Conservation (phyloP, 2,113 vertebrate species). For the Xenopus tropicalis region DNA sequence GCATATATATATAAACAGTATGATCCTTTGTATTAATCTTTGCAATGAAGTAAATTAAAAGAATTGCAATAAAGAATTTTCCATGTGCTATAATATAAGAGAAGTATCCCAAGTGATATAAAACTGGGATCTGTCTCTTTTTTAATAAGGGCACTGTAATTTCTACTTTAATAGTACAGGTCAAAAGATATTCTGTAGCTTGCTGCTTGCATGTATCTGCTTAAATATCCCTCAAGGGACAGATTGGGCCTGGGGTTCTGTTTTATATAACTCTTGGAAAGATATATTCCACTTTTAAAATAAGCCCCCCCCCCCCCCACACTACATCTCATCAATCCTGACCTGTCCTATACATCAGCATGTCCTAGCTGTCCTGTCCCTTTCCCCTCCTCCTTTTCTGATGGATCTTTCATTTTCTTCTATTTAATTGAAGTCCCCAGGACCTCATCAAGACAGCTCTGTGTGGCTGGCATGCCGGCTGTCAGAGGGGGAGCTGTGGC, state of each 20-base stretch:
- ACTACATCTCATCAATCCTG: constrained; percentile 35
- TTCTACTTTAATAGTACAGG: not conserved
- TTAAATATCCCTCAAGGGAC: not conserved
- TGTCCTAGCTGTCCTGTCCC: constrained; percentile 19
- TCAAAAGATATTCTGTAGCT: not conserved
- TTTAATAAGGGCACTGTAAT: not conserved
- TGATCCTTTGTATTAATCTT: too few species aligned
- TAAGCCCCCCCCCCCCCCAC: constrained; percentile 29
- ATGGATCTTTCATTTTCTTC: constrained; percentile 33
- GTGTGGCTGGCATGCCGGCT: constrained; percentile 35
- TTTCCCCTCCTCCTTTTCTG: constrained; percentile 28
- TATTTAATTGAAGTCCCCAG: constrained; percentile 34
- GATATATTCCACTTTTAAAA: constrained; percentile 36
- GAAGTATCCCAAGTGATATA: too few species aligned
- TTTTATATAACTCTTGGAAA: constrained; percentile 10
- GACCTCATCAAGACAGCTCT: constrained; percentile 29
- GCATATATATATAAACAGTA: too few species aligned
- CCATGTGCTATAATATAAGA: too few species aligned
- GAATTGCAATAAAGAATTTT: too few species aligned
- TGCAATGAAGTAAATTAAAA: too few species aligned
- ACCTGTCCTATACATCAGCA: constrained; percentile 33
- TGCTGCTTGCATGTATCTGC: not conserved
- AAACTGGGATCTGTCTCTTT: not conserved
- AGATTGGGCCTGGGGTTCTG: constrained; percentile 8
- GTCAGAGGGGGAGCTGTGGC: constrained; percentile 33